Conservation (phyloP, 2,888 invertebrate species). For the Volucella bombylans region DNA sequence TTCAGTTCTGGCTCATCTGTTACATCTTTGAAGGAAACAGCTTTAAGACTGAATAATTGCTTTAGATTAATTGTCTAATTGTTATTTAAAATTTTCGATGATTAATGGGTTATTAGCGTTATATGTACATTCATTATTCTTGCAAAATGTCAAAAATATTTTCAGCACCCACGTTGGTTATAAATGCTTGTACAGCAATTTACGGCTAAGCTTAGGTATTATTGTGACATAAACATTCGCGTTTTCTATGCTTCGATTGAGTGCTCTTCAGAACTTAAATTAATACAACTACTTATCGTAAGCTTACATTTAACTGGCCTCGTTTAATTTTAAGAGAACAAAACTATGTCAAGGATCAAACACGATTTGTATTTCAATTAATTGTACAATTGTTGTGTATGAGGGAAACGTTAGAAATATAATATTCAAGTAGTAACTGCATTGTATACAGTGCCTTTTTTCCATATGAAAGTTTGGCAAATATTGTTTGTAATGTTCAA, state of each 20-base stretch:
- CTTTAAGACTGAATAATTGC: constrained; percentile 22
- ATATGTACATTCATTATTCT: constrained; percentile 32
- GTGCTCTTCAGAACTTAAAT: constrained; percentile 47
- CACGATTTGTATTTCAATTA: constrained; percentile 12
- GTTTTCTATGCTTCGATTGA: constrained; percentile 35
- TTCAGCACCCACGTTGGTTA: constrained; percentile 44
- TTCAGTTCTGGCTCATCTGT: constrained; percentile 49
- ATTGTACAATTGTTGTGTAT: constrained; percentile 2
- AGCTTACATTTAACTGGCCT: constrained; percentile 30
- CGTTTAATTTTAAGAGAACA: constrained; percentile 14
- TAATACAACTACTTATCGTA: constrained; percentile 53
- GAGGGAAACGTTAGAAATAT: neutral
- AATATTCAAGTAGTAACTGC: neutral
- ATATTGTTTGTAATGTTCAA: too few species aligned
- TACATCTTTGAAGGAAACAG: neutral
- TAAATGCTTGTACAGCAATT: constrained; percentile 21
- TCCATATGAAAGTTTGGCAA: too few species aligned
- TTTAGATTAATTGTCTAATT: constrained; percentile 44
- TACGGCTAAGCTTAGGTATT: constrained; percentile 16
- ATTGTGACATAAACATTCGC: constrained; percentile 38
- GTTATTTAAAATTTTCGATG: constrained; percentile 16
- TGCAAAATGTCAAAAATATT: constrained; percentile 27
- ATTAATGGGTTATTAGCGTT: neutral
- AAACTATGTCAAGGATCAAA: constrained; percentile 62
- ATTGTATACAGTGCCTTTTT: too few species aligned